phyloP scores from a whole-genome alignment of 1,140 invertebrate genomes.

The Oedothorax gibbosus region DNA sequence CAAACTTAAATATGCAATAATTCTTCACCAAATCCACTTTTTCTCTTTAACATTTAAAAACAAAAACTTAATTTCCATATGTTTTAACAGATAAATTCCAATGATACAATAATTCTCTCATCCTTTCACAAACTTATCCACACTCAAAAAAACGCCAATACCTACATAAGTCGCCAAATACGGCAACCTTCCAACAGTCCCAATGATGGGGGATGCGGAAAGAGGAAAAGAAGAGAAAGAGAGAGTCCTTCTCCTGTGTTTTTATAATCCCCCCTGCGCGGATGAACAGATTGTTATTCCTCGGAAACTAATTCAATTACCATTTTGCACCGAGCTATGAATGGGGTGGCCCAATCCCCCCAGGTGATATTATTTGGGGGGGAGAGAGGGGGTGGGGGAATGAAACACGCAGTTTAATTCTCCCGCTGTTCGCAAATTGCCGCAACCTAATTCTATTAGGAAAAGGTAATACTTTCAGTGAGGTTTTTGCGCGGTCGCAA shows the following conservation, averaged over 20 bases:
- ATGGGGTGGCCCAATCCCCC: constrained; percentile 46
- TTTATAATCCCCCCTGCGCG: constrained; percentile 54
- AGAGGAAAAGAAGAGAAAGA: constrained; percentile 30
- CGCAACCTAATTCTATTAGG: constrained; percentile 57
- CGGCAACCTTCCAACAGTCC: too few species aligned
- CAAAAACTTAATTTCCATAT: too few species aligned
- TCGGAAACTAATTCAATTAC: constrained; percentile 57
- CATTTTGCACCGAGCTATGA: constrained; percentile 60
- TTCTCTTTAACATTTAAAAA: too few species aligned
- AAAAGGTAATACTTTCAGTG: constrained; percentile 49
- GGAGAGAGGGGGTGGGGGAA: neutral
- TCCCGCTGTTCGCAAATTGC: constrained; percentile 54
- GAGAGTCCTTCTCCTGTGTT: constrained; percentile 38
- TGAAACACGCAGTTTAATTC: constrained; percentile 51
- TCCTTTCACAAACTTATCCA: too few species aligned
- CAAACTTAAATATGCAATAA: too few species aligned
- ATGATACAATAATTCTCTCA: too few species aligned
- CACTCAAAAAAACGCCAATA: too few species aligned
- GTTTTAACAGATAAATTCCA: too few species aligned
- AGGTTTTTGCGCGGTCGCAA: neutral
- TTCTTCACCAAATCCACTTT: too few species aligned
- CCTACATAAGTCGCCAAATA: too few species aligned
- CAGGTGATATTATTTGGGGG: constrained; percentile 47
- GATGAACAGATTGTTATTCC: constrained; percentile 60
- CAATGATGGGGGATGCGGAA: neutral